phyloP scores from a whole-genome alignment of 2,113 vertebrate genomes.

The Nyctereutes procyonoides region DNA sequence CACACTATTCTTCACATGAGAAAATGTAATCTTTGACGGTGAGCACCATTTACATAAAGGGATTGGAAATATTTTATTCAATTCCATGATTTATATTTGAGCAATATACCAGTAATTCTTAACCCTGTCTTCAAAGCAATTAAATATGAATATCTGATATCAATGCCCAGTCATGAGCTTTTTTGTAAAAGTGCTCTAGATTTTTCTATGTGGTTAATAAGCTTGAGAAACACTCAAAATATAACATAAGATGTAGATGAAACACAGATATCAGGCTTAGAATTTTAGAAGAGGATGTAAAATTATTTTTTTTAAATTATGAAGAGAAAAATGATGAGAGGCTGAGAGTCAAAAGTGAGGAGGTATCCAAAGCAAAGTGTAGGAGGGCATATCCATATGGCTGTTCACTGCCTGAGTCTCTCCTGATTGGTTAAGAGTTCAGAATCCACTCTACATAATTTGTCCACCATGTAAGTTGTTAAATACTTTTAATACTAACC shows the following conservation, averaged over 20 bases:
- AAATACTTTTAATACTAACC: background rate
- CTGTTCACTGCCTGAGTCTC: background rate
- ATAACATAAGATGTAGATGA: background rate
- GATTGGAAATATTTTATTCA: background rate
- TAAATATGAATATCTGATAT: background rate
- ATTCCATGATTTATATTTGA: background rate
- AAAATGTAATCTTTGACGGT: background rate
- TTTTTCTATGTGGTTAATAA: background rate
- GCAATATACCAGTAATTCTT: background rate
- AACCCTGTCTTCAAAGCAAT: background rate
- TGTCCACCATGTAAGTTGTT: background rate
- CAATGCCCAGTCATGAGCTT: background rate
- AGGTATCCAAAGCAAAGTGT: fast-evolving
- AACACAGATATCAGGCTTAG: background rate
- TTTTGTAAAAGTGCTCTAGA: background rate
- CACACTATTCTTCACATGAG: fast-evolving
- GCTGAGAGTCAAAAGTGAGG: background rate
- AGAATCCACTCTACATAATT: background rate
- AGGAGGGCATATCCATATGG: fast-evolving
- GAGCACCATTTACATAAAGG: background rate
- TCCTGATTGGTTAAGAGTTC: background rate
- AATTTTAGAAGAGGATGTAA: background rate
- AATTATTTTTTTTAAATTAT: background rate
- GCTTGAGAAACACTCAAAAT: background rate
- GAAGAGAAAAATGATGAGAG: background rate